These are phyloP conservation scores for Cladorhizidae sp. DNA, from an alignment of 37 sponge, comb jelly and placozoan genomes.

Conservation along the genomic window DNA sequence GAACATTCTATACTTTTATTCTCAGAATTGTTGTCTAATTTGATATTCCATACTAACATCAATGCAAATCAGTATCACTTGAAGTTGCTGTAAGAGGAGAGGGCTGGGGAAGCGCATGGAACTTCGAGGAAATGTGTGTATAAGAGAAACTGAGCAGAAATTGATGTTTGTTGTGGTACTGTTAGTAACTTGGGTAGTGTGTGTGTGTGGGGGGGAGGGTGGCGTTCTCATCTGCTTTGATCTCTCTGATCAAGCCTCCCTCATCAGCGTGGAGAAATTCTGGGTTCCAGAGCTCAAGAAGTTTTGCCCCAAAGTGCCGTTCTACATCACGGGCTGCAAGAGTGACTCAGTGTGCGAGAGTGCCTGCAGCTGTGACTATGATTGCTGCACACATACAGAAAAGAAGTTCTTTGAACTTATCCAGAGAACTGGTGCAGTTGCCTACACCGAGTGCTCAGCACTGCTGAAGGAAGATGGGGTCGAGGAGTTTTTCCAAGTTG, in stretches of 20 bases:
- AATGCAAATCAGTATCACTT: too few relatives aligned
- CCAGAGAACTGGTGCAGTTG: constrained; percentile 48
- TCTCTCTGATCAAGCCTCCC: constrained; percentile 32
- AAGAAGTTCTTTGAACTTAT: constrained; percentile 16
- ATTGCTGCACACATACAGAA: constrained; percentile 28
- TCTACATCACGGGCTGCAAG: constrained; percentile 78
- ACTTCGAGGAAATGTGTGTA: too few relatives aligned
- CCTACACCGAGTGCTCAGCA: constrained; percentile 69
- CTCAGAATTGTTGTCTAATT: too few relatives aligned
- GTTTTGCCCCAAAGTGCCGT: constrained; percentile 47
- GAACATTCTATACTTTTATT: too few relatives aligned
- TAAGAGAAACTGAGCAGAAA: too few relatives aligned
- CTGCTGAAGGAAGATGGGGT: constrained; percentile 10
- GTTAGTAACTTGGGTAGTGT: too few relatives aligned
- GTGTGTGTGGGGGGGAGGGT: too few relatives aligned
- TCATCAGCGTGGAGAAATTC: constrained; percentile 38
- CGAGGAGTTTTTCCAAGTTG: constrained; percentile 44
- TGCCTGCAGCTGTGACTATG: constrained; percentile 5
- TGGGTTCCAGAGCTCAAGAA: constrained; percentile 66
- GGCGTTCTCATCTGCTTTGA: constrained; percentile 71
- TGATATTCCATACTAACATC: too few relatives aligned
- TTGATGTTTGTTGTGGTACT: too few relatives aligned
- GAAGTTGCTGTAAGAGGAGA: too few relatives aligned
- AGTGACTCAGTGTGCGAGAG: constrained; percentile 27
- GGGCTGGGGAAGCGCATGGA: too few relatives aligned